Base-by-base conservation (phyloP, 2,797 vertebrate species). In the Echiichthys vipera region DNA sequence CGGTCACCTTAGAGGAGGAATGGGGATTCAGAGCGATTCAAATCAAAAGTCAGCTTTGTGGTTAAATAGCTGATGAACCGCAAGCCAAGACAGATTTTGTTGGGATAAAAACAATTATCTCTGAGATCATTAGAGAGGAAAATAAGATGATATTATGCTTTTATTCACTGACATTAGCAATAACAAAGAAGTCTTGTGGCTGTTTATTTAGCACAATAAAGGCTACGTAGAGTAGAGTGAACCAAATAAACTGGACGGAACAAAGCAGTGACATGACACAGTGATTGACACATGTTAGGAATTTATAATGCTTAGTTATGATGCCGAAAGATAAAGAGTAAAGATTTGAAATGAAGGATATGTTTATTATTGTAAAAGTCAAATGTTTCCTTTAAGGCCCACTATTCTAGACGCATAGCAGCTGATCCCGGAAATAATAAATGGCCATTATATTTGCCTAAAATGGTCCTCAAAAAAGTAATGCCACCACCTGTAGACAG, bases 191-290 rank as follows among this genome's bases (percentile, higher is more conserved):
- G 69, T 78, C 51, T 54, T 77, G 58, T 56, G 70, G 62, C 67
- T 82, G 69, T 87, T 88, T 88, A 74, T 82, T 91, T 74, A 74
- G 81, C 80, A 85, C 81, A 40, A 88, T 49, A 84, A 89, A 78
- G 57, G 69, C 74, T 32, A 20, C 9, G 32, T 15, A 42, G 64
- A 66, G 32, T 15, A 42, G 64, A 66, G 49, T 13, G 67, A 83
- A 77, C 65, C 76, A 78, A 61, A 80, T 66, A 68, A 49, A 61
- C 69, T 74, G 51, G 57, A 55, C 77, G 76, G 58, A 84, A 78
- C 77, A 81, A 83, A 56, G 73, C 72, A 30, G 72, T n/a, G n/a
- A n/a, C n/a, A n/a, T n/a, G n/a, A n/a, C n/a, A n/a, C n/a, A n/a
- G n/a, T n/a, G 49, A 83, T 58, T 46, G 68, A 78, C 66, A 67